Conservation (phyloP, 1,140 invertebrate genomes). For the Pristionchus pacificus region DNA sequence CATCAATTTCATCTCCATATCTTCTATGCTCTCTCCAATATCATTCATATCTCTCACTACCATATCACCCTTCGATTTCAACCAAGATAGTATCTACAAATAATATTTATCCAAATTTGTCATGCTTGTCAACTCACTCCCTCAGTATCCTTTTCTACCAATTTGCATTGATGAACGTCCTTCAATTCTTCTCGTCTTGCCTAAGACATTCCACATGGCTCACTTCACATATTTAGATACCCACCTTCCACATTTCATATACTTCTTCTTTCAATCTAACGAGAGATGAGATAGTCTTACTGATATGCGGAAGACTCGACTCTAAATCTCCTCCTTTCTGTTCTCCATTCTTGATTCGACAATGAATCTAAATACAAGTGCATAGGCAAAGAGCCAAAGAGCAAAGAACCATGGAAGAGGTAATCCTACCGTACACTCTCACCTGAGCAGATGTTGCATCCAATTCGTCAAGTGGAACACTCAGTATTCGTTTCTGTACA, state of each 20-base stretch:
- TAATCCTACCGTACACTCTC: background rate
- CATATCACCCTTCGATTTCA: background rate
- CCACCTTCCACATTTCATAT: background rate
- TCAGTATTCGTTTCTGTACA: constrained; percentile 28
- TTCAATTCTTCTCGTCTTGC: constrained; percentile 85
- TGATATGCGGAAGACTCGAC: constrained; percentile 8
- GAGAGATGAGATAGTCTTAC: constrained; percentile 59
- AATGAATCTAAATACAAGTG: background rate
- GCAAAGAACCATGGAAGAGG: too few relatives aligned
- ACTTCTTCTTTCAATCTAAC: constrained; percentile 65
- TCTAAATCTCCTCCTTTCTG: constrained; percentile 16
- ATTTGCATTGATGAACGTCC: constrained; percentile 85
- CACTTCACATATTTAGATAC: constrained; percentile 60
- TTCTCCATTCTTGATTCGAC: constrained; percentile 18
- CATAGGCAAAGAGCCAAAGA: background rate
- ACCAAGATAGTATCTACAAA: constrained; percentile 5
- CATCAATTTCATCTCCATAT: background rate
- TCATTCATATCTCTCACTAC: constrained; percentile 5
- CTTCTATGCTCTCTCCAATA: constrained; percentile 11
- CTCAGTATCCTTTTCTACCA: constrained; percentile 94
- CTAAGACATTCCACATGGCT: constrained; percentile 86
- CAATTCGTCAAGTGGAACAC: background rate
- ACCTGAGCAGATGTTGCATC: background rate
- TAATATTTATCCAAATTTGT: background rate
- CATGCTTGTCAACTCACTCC: constrained; percentile 65